Evolutionary conservation across 2,888 invertebrate genomes (phyloP).

Genomic region (Drosophila limbata): DNA sequence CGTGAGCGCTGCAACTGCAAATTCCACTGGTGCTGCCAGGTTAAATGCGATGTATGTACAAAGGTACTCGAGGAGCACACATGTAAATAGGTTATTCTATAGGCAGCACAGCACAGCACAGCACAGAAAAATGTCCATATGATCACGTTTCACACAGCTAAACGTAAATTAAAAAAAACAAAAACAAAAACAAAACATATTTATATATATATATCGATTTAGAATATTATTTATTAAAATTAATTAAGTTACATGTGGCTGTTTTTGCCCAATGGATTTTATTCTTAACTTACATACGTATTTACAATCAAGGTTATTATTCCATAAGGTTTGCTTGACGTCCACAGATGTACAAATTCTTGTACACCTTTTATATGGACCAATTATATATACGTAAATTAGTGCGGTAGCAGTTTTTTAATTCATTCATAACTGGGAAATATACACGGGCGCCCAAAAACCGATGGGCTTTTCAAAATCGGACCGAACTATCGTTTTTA

Average conservation of each 20-base stretch:
- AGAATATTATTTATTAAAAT: constrained; percentile 65
- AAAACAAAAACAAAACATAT: no score
- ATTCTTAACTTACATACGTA: constrained; percentile 25
- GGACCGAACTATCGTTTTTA: constrained; percentile 1
- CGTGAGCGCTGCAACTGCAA: constrained; percentile 95
- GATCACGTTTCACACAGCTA: constrained; percentile 53
- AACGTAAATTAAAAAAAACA: constrained; percentile 52
- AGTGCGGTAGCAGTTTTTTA: constrained; percentile 13
- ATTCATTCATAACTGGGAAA: constrained; percentile 6
- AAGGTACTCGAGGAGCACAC: constrained; percentile 92
- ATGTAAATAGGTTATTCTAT: constrained; percentile 89
- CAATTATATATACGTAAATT: constrained; percentile 24
- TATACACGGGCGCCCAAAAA: not conserved
- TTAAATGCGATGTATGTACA: constrained; percentile 95
- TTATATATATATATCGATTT: constrained; percentile 53
- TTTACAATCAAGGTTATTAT: constrained; percentile 46
- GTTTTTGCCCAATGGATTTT: constrained; percentile 60
- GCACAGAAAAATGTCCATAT: constrained; percentile 51
- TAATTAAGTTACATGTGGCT: constrained; percentile 54
- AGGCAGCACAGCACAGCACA: constrained; percentile 47
- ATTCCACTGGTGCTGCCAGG: constrained; percentile 98
- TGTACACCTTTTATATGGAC: constrained; percentile 41
- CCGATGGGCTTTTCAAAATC: not conserved
- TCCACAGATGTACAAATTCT: constrained; percentile 37
- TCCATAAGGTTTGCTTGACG: constrained; percentile 47